Evolutionary conservation across 2,888 invertebrate species (phyloP).

Genomic region (Xiphydria camelus): DNA sequence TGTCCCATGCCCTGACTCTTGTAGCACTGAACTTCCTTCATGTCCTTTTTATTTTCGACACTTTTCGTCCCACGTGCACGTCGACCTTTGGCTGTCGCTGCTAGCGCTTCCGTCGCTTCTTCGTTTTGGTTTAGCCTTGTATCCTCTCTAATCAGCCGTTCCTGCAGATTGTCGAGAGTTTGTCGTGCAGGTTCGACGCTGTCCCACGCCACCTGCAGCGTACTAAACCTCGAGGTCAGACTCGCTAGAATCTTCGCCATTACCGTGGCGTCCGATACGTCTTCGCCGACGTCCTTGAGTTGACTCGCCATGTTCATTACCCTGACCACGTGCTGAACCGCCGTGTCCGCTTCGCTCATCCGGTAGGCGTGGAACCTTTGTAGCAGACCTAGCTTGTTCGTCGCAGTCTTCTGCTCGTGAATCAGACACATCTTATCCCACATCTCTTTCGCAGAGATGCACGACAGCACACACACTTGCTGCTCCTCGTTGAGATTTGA

Average conservation of each 20-base stretch:
- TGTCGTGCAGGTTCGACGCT: slow-evolving; percentile 21
- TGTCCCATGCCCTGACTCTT: slow-evolving; percentile 20
- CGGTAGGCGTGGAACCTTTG: slow-evolving; percentile 21
- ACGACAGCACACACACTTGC: slow-evolving; percentile 21
- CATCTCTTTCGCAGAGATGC: slow-evolving; percentile 20
- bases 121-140: slow-evolving; percentile 13
- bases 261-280: slow-evolving; percentile 18
- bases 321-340: slow-evolving; percentile 23
- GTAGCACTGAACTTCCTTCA: slow-evolving; percentile 19
- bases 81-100: slow-evolving; percentile 15
- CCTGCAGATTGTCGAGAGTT: slow-evolving; percentile 21
- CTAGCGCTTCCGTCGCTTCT: slow-evolving; percentile 11
- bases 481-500: slow-evolving; percentile 23
- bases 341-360: slow-evolving; percentile 21
- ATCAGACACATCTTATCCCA: slow-evolving; percentile 22
- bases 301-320: slow-evolving; percentile 20
- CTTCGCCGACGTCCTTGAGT: slow-evolving; percentile 22
- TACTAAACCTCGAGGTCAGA: slow-evolving; percentile 21
- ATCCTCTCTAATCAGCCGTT: slow-evolving; percentile 24
- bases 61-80: slow-evolving; percentile 2
- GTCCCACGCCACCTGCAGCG: slow-evolving; percentile 26
- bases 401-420: slow-evolving; percentile 24
- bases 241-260: slow-evolving; percentile 29
- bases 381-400: slow-evolving; percentile 20
- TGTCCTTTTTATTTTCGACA: slow-evolving; percentile 9